These are phyloP conservation scores for Chymomyza amoena DNA, from an alignment of 2,888 invertebrate genomes.

Conservation along the genomic window DNA sequence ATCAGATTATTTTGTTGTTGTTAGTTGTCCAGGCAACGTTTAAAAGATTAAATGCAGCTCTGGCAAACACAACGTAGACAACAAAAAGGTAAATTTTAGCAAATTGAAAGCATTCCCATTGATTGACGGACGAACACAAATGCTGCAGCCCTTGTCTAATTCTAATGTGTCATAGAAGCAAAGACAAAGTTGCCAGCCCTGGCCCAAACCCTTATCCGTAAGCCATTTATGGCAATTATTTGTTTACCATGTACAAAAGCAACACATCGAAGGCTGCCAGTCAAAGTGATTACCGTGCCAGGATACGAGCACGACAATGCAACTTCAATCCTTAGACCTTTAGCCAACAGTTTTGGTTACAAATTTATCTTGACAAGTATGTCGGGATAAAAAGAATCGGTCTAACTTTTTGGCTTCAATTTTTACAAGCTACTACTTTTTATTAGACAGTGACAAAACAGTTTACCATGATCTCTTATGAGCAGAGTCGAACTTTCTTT, in stretches of 20 bases:
- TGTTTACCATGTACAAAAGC: conserved; percentile 30
- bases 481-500: too few species aligned
- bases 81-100: neutral
- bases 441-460: too few species aligned
- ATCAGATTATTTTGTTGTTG: conserved; percentile 3
- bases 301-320: neutral
- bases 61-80: neutral
- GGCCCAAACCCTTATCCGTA: conserved; percentile 1
- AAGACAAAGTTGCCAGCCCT: conserved; percentile 13
- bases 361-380: neutral
- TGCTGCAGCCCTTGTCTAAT: too few species aligned
- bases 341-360: neutral
- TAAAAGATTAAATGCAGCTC: conserved; percentile 23
- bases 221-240: conserved; percentile 15
- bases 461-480: too few species aligned
- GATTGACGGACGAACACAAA: neutral
- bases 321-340: neutral
- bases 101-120: neutral
- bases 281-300: neutral
- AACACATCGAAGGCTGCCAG: neutral
- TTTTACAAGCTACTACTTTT: too few species aligned
- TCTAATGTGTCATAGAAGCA: neutral
- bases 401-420: too few species aligned
- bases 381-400: neutral
- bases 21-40: conserved; percentile 13